Evolutionary conservation across 2,797 vertebrate genomes (phyloP).

Genomic region (Anguilla megastoma): DNA sequence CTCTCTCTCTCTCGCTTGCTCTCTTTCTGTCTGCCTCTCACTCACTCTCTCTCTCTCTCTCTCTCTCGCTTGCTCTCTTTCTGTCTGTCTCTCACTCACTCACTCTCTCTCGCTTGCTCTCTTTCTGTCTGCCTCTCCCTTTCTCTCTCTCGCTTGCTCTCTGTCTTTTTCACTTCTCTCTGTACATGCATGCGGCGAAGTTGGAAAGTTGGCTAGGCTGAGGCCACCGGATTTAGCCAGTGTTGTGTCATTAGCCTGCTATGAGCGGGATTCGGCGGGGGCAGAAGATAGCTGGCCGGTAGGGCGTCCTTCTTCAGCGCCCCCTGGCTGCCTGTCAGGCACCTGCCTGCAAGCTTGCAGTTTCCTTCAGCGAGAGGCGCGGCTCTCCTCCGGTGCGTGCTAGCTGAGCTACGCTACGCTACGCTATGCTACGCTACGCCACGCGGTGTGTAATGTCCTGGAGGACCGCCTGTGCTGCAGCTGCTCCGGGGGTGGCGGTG

Average conservation of each 20-base stretch:
- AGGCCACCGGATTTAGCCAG: neutral
- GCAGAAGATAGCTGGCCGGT: neutral
- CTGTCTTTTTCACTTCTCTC: neutral
- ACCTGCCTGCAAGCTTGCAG: neutral
- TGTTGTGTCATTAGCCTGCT: neutral
- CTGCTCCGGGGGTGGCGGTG: neutral
- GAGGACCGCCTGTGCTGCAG: neutral
- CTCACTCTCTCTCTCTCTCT: too few relatives aligned
- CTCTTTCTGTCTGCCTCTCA: too few relatives aligned
- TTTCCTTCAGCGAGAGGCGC: neutral
- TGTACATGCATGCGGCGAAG: neutral
- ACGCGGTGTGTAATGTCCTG: too few relatives aligned
- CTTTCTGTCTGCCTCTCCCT: too few relatives aligned
- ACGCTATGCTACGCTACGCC: neutral
- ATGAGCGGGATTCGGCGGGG: neutral
- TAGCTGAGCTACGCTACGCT: neutral
- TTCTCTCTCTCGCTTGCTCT: too few relatives aligned
- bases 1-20: too few relatives aligned
- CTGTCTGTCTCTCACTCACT: too few relatives aligned
- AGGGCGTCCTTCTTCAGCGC: neutral
- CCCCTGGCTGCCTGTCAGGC: neutral
- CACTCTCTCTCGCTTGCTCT: too few relatives aligned
- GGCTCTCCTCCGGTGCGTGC: neutral
- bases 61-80: too few relatives aligned
- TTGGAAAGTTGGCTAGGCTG: neutral